phyloP scores from a whole-genome alignment of 2,888 invertebrate species.

The Griposia aprilina region DNA sequence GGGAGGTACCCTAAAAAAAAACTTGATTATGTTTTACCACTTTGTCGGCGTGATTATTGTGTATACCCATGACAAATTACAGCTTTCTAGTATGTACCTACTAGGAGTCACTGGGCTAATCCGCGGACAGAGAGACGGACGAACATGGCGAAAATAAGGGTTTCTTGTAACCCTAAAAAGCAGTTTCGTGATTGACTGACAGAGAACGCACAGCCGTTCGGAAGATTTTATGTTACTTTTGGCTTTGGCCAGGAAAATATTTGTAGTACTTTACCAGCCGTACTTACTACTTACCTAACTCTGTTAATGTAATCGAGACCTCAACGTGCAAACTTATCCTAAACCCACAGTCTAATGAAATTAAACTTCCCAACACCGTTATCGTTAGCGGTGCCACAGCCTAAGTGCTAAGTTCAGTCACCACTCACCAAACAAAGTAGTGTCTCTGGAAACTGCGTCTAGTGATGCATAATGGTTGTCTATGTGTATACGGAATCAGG shows the following conservation, averaged over 20 bases:
- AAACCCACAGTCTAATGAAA: slow-evolving; percentile 48
- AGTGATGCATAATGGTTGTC: slow-evolving; percentile 15
- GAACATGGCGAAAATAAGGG: too few species aligned
- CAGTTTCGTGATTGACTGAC: background rate
- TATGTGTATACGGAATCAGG: background rate
- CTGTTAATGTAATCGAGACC: slow-evolving; percentile 1
- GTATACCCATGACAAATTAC: too few species aligned
- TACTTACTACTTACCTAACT: background rate
- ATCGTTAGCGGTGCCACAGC: slow-evolving; percentile 22
- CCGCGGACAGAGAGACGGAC: too few species aligned
- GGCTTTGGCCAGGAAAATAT: background rate
- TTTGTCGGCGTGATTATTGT: too few species aligned
- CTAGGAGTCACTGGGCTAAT: too few species aligned
- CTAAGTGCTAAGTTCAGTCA: slow-evolving; percentile 54
- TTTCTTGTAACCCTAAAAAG: background rate
- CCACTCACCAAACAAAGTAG: slow-evolving; percentile 34
- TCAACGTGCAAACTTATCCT: slow-evolving; percentile 23
- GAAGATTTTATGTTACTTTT: background rate
- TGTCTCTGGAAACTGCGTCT: slow-evolving; percentile 10
- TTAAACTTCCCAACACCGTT: slow-evolving; percentile 36
- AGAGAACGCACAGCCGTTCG: background rate
- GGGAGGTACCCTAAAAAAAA: too few species aligned
- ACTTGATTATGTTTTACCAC: too few species aligned
- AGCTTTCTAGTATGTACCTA: too few species aligned
- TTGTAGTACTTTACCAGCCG: background rate